Base-by-base conservation (phyloP, 2,888 invertebrate genomes). In the Gnatocerus cornutus region DNA sequence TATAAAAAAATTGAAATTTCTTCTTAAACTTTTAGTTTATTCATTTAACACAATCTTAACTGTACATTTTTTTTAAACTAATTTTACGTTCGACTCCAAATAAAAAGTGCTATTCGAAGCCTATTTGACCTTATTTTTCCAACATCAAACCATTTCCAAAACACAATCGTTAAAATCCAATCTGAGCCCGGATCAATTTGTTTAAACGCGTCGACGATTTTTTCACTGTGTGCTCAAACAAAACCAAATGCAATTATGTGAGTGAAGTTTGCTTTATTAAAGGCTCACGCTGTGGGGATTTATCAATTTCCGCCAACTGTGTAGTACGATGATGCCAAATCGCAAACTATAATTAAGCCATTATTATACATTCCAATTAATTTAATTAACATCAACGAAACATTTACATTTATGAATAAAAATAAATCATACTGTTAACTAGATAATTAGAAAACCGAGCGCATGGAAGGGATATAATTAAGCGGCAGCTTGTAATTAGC, bases 361-460 rank as follows among this genome's bases (percentile, higher is more conserved):
- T 55, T 45, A 45, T 68, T 58, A 59, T 58, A 52, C 41, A 64
- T 56, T 39, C 67, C 59, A 67, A 67, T 68, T 61, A 61, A 53
- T 61, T 61, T 68, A 68, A 68, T 68, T 68, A 61, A 55, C 55
- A 63, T 63, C 33, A 52, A 29, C 14, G 13, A 13, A 65, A 55
- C 56, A 46, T 65, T 65, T 55, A 56, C 65, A 65, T 56, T 65
- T 55, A 63, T 63, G 53, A 63, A 63, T 63, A 63, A 63, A 63
- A 63, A 53, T 50, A 62, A 62, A 62, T 62, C 50, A 41, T 62
- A 50, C 39, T 62, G 50, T 50, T 62, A 50, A 62, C 50, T 62
- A 62, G 62, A 62, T 62, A 62, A 62, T 62, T 50, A 39, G 62
- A 48, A 50, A 16, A 48, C 43, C 10, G 21, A 29, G 29, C 12